Evolutionary conservation across 1,140 invertebrate genomes (phyloP).

Genomic region (Dendroctonus ponderosae): DNA sequence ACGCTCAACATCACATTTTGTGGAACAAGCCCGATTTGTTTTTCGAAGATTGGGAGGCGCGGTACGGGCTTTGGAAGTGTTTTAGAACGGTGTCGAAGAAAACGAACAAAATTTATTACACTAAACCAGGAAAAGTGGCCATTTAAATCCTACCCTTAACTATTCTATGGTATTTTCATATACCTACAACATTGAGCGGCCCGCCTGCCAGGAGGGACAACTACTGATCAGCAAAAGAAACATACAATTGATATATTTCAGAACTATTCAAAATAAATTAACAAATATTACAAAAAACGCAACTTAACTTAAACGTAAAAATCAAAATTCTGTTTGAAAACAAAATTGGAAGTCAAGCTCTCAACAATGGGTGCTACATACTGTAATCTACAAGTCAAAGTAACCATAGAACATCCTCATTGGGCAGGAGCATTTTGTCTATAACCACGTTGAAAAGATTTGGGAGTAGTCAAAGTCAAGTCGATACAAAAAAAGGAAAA

Average conservation of each 20-base stretch:
- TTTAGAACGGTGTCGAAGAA: constrained; percentile 46
- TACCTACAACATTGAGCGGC: not conserved
- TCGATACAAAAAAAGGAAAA: too few relatives aligned
- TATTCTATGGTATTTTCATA: not conserved
- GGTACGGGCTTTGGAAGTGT: constrained; percentile 62
- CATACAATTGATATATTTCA: not conserved
- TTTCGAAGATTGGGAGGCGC: constrained; percentile 62
- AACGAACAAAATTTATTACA: constrained; percentile 1
- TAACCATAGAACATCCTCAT: not conserved
- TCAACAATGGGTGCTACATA: not conserved
- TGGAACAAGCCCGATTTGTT: constrained; percentile 63
- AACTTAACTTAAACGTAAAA: too few relatives aligned
- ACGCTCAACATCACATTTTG: constrained; percentile 56
- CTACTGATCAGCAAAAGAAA: not conserved
- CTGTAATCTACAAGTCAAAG: too few relatives aligned
- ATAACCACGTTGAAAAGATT: too few relatives aligned
- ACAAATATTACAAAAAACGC: too few relatives aligned
- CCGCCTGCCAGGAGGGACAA: not conserved
- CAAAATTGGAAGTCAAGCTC: not conserved
- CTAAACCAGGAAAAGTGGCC: not conserved
- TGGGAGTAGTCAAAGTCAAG: too few relatives aligned
- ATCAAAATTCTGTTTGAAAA: not conserved
- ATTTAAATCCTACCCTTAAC: not conserved
- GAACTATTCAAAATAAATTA: too few relatives aligned
- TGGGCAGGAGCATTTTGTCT: too few relatives aligned